Percentiles rank a stretch among this genome's conserved stretches.
These are phyloP conservation scores for Orbicella faveolata DNA, from an alignment of 64 coral and sea anemone genomes.

Conservation along the genomic window DNA sequence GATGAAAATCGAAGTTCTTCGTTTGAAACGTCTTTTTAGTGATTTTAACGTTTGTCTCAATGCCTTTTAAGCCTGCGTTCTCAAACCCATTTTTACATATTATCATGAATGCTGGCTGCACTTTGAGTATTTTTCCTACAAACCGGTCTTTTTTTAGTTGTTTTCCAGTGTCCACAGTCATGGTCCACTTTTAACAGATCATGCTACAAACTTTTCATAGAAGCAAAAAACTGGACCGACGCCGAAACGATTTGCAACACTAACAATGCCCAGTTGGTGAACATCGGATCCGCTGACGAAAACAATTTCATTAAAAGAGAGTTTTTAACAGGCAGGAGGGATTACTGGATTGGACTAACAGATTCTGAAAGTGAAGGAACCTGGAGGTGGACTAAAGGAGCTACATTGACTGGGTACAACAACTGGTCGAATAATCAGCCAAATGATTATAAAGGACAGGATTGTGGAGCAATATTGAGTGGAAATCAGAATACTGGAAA, in stretches of 20 bases:
- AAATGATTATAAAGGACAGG: not conserved
- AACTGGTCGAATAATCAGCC: not conserved
- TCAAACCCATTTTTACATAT: no score
- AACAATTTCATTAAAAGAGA: not conserved
- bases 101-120: not conserved
- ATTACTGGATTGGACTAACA: conserved; percentile 13
- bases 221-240: not conserved
- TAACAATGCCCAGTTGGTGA: not conserved
- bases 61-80: no score
- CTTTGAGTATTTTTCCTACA: not conserved
- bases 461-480: not conserved
- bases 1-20: no score
- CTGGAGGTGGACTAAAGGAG: not conserved
- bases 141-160: not conserved
- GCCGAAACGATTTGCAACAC: not conserved
- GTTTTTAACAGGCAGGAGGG: not conserved
- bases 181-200: not conserved
- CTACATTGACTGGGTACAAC: not conserved
- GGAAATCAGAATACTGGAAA: not conserved
- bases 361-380: not conserved
- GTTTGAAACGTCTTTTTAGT: no score
- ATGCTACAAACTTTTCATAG: not conserved
- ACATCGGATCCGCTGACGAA: conserved; percentile 4
- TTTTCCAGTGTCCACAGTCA: not conserved
- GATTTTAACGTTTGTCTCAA: no score